Base-by-base conservation (phyloP, 2,888 invertebrate genomes). In the Oscheius myriophilus region DNA sequence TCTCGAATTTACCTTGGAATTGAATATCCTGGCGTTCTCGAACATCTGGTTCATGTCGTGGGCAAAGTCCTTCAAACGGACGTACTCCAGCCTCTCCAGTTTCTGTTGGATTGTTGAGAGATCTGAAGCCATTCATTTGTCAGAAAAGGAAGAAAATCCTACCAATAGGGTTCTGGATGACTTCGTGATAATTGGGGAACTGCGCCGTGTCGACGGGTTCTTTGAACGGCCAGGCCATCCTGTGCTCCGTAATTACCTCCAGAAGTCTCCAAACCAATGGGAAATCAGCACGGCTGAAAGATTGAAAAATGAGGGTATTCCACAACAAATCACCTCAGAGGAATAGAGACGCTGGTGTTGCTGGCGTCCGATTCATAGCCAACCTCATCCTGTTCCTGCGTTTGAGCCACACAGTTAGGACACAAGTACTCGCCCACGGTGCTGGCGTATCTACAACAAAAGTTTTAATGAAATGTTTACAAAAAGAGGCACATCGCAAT, bases 21-120 rank as follows among this genome's bases (percentile, higher is more conserved):
- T 52, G 41, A 39, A 66, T 7, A 39, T n/a, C 53, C 73, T 72
- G 12, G 97, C 97, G 89, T 98, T 98, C 89, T 97, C 96, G 89
- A 97, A 96, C 87, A 98, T 95, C 89, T 95, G 94, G 75, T 94
- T 95, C n/a, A 96, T 94, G 88, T 97, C 97, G 87, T 94, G 94
- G 86, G 96, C 93, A 88, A 96, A 96, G 87, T 97, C 95, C 64
- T 84, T 81, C 41, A 89, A 76, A 42, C 78, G 79, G 25, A 75
- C 72, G 75, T 89, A 89, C 39, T 84, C 79, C 42, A 83, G 76
- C 11, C 73, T 68, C 26, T 83, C 78, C 49, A 88, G 70, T 61
- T 87, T 86, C 18, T 78, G 23, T 12, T 70, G 55, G 82, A 97
- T 93, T 82, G 93, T 93, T 88, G 94, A 93, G 81, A 97, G 90